phyloP scores from a whole-genome alignment of 2,113 vertebrate species.

The Serilophus lunatus region DNA sequence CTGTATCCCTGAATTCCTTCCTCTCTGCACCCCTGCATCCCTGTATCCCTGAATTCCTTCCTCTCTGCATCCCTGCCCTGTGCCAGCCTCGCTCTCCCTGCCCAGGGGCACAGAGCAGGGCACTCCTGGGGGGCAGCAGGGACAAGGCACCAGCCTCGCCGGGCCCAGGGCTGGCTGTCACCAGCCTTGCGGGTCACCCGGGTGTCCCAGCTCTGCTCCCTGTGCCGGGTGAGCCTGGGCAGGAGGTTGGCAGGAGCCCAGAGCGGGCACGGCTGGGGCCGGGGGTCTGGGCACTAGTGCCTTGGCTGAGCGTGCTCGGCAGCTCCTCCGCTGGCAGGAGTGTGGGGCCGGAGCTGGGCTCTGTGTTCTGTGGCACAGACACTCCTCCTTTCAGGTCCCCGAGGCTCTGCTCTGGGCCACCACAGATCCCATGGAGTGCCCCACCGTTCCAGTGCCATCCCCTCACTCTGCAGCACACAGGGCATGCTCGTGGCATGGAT shows the following conservation, averaged over 20 bases:
- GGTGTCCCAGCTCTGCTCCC: background rate
- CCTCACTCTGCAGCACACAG: background rate
- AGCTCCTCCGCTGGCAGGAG: background rate
- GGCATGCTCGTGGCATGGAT: background rate
- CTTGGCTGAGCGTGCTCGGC: background rate
- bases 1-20: too few relatives aligned
- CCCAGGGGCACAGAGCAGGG: background rate
- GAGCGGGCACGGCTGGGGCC: accelerated
- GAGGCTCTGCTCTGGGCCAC: background rate
- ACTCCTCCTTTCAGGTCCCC: accelerated
- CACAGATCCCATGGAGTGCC: background rate
- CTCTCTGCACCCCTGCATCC: background rate
- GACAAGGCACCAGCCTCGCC: accelerated
- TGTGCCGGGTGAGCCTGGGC: accelerated
- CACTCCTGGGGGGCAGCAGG: background rate
- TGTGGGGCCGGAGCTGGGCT: background rate
- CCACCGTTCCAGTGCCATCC: background rate
- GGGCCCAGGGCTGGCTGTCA: background rate
- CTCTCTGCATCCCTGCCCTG: background rate
- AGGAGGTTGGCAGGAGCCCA: accelerated
- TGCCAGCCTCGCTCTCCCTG: background rate
- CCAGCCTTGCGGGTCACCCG: accelerated
- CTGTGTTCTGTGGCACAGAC: accelerated
- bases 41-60: background rate
- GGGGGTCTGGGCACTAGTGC: background rate